Evolutionary conservation across 2,113 vertebrate species (phyloP), one percentile per base, ranked within the genome.

Genomic region (Agapornis roseicollis): DNA sequence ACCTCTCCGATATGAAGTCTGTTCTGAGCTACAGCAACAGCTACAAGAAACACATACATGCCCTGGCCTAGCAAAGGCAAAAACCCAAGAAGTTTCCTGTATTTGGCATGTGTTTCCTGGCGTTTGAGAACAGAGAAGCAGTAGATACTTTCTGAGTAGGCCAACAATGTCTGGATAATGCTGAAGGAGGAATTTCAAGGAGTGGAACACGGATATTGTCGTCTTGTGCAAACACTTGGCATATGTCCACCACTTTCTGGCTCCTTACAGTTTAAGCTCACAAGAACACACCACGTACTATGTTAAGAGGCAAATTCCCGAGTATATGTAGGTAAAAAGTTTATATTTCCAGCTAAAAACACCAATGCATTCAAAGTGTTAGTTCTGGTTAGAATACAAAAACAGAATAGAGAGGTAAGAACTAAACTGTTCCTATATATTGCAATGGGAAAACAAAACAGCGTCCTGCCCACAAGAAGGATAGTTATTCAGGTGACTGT

Each of bases 281-380:
- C 22, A 37, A 64, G 39, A 92, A 27, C 23, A 60, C 41, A 39
- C 10, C 19, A 23, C 50, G 25, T 56, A 47, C 44, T 53, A 7
- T 5, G 19, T 46, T 25, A 71, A 53, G 52, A 86, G 53, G 29
- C 42, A 89, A 89, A 82, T 18, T 10, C 49, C 42, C 82, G 60
- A 5, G 47, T 52, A 28, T 23, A 11, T 18, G 50, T 56, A 72
- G 5, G 13, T 27, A 63, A 80, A 71, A 65, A n/a, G 20, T 28
- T 71, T 33, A 10, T n/a, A 81, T 37, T 79, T 91, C 49, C 61
- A 92, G 24, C 29, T 81, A 33, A 52, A 84, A 92, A 56, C 27
- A 65, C 47, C 41, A 24, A 27, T 0, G 1, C 0, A 0, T 55
- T 52, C 11, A 2, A 68, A 85, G 16, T 17, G 20, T 18, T 70